These are phyloP conservation scores for Telenomus remus DNA, from an alignment of 1,140 invertebrate genomes.

Conservation along the genomic window DNA sequence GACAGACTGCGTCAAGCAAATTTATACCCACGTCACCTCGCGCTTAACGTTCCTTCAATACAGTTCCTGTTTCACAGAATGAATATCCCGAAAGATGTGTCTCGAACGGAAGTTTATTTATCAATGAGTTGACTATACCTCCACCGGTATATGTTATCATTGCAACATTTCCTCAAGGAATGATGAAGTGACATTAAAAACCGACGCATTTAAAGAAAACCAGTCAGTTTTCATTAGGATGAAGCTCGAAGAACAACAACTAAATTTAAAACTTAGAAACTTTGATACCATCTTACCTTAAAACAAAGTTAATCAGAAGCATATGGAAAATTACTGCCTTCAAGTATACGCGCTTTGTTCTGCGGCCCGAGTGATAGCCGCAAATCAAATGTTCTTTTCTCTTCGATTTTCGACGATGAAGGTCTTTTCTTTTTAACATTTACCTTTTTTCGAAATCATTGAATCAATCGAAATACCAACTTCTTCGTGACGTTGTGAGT, in stretches of 20 bases:
- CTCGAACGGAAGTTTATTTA: slow-evolving; percentile 72
- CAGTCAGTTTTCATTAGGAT: not conserved
- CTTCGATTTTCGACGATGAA: slow-evolving; percentile 61
- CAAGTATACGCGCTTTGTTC: not conserved
- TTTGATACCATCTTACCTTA: slow-evolving; percentile 2
- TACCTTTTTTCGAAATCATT: slow-evolving; percentile 67
- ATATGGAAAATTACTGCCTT: not conserved
- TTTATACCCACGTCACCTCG: slow-evolving; percentile 60
- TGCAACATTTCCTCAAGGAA: not conserved
- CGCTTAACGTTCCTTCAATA: slow-evolving; percentile 65
- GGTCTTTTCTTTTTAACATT: slow-evolving; percentile 65
- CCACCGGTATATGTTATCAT: slow-evolving; percentile 22
- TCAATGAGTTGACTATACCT: slow-evolving; percentile 63
- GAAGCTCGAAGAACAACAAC: slow-evolving; percentile 1
- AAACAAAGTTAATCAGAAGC: not conserved
- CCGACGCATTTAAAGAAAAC: not conserved
- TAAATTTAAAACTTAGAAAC: not conserved
- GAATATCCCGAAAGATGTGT: slow-evolving; percentile 72
- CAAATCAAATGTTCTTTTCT: slow-evolving; percentile 67
- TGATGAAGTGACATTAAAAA: not conserved
- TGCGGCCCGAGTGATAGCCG: slow-evolving; percentile 61
- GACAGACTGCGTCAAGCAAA: not conserved
- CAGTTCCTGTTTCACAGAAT: slow-evolving; percentile 73
- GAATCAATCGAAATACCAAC: slow-evolving; percentile 62
- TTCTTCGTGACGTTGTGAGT: slow-evolving; percentile 25